Conservation (phyloP, 2,113 vertebrate species). For the Pomatorhinus ruficollis region DNA sequence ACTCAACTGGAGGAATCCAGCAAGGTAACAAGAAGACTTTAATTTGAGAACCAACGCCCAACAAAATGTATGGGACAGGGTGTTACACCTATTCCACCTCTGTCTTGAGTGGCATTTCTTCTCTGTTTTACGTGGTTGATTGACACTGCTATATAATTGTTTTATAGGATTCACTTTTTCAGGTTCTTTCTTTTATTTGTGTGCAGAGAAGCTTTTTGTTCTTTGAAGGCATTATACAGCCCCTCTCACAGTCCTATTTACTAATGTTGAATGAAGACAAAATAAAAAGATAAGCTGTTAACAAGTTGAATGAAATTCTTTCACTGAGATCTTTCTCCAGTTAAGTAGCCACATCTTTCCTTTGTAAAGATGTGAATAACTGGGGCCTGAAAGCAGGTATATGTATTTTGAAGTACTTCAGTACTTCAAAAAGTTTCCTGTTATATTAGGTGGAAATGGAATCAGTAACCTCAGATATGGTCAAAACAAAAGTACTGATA, state of each 20-base stretch:
- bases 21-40: conserved; percentile 80
- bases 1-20: conserved; percentile 94
- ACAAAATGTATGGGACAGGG: neutral
- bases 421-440: neutral
- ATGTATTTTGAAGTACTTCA: neutral
- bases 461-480: neutral
- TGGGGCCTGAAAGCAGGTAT: neutral
- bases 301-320: conserved; percentile 48
- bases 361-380: neutral
- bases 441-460: neutral
- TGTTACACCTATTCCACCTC: neutral
- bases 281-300: conserved; percentile 45
- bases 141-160: neutral
- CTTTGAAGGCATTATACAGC: neutral
- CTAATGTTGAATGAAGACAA: conserved; percentile 39
- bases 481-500: neutral
- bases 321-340: neutral
- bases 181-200: neutral
- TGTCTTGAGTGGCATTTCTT: conserved; percentile 7
- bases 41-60: neutral
- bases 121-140: neutral
- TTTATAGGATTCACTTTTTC: neutral
- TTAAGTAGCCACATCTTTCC: neutral
- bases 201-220: neutral
- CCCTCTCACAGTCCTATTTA: neutral